phyloP scores from a whole-genome alignment of 1,140 invertebrate genomes.

The Anagrus nilaparvatae region DNA sequence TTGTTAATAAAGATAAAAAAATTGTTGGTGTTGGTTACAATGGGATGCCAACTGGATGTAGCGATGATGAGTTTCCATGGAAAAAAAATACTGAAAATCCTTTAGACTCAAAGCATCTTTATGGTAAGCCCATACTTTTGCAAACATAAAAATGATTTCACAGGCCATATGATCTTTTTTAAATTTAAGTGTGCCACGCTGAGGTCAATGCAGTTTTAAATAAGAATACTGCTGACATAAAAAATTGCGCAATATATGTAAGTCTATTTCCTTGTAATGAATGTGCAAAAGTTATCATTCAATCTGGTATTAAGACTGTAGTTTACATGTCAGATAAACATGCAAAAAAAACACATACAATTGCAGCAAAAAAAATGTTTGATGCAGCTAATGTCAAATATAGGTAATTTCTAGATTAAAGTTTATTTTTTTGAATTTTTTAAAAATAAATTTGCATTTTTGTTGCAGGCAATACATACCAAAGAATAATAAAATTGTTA shows the following conservation, averaged over 20 bases:
- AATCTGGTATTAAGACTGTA: conserved; percentile 76
- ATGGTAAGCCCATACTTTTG: conserved; percentile 56
- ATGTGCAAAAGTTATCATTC: conserved; percentile 95
- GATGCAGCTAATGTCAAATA: conserved; percentile 61
- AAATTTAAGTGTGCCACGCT: conserved; percentile 82
- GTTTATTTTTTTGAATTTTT: too few species aligned
- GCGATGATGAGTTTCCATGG: conserved; percentile 88
- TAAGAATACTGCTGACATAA: conserved; percentile 68
- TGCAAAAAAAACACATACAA: conserved; percentile 50
- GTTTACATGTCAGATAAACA: conserved; percentile 78
- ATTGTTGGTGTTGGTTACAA: conserved; percentile 94
- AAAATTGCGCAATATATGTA: conserved; percentile 76
- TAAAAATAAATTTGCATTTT: too few species aligned
- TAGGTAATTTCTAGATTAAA: too few species aligned
- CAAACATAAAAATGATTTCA: neutral
- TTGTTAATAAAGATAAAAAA: conserved; percentile 79
- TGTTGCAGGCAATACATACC: conserved; percentile 56
- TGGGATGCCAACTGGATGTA: conserved; percentile 83
- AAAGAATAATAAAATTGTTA: conserved; percentile 50
- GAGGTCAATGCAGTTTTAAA: conserved; percentile 96
- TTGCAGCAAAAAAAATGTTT: conserved; percentile 73
- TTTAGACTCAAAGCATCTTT: conserved; percentile 71
- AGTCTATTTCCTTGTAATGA: conserved; percentile 91
- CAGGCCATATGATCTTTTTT: neutral
- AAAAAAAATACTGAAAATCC: conserved; percentile 45